Percentiles rank a stretch among this genome's conserved stretches.
Evolutionary conservation across 2,888 invertebrate species (phyloP).

Genomic region (Synergus gifuensis): DNA sequence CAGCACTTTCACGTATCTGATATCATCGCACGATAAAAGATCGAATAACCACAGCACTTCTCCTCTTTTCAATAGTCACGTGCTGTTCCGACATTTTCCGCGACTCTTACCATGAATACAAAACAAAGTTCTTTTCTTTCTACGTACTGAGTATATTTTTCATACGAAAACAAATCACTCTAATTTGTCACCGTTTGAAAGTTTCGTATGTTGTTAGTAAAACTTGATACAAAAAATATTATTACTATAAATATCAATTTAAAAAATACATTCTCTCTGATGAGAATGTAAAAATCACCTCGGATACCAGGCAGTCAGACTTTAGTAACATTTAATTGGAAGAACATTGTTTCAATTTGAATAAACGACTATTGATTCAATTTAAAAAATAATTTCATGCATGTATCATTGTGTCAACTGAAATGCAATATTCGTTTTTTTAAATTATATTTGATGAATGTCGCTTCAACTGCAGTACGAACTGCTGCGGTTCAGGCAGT

Average conservation of each 20-base stretch:
- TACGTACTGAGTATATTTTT: too few relatives aligned
- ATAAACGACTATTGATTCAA: neutral
- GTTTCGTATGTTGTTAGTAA: too few relatives aligned
- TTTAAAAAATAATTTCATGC: neutral
- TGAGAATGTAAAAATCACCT: too few relatives aligned
- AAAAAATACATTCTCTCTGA: too few relatives aligned
- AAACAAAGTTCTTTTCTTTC: neutral
- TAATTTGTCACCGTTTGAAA: too few relatives aligned
- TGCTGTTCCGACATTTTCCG: neutral
- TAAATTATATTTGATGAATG: too few relatives aligned
- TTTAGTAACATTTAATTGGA: neutral
- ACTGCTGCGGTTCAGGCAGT: neutral
- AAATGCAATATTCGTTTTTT: neutral
- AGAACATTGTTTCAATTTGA: neutral
- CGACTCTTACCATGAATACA: neutral
- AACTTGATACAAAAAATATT: too few relatives aligned
- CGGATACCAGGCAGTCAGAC: too few relatives aligned
- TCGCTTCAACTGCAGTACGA: too few relatives aligned
- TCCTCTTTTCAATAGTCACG: neutral
- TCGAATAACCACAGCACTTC: neutral
- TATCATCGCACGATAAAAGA: constrained; percentile 41
- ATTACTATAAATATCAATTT: too few relatives aligned
- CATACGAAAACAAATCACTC: too few relatives aligned
- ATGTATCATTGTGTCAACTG: neutral
- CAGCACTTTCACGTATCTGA: constrained; percentile 51